A percentile compares a stretch with the other conserved stretches of the same genome.
These are phyloP conservation scores for Leistus spinibarbis DNA, from an alignment of 2,888 invertebrate genomes.

Conservation along the genomic window DNA sequence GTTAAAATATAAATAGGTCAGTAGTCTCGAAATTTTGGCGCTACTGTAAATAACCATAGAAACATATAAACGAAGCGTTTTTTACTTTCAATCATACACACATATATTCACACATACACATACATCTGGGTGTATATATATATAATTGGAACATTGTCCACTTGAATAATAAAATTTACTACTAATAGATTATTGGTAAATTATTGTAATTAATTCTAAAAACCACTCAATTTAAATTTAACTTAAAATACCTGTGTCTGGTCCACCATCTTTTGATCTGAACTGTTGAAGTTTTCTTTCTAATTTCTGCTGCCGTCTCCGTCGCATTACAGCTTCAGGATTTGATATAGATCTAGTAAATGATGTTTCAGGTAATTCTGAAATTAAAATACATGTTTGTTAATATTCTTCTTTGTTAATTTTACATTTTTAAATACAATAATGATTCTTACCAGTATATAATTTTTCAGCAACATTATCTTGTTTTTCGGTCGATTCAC, in stretches of 20 bases:
- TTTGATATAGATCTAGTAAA: conserved; percentile 99
- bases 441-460: conserved; percentile 70
- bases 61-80: too few species aligned
- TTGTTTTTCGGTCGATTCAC: conserved; percentile 71
- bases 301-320: conserved; percentile 93
- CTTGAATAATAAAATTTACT: too few species aligned
- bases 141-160: too few species aligned
- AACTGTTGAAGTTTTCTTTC: conserved; percentile 96
- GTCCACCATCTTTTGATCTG: conserved; percentile 92
- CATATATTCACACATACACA: too few species aligned
- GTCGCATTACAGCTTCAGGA: conserved; percentile 99
- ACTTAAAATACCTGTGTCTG: conserved; percentile 73
- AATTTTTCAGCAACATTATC: conserved; percentile 87
- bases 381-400: conserved; percentile 45
- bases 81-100: too few species aligned
- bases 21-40: too few species aligned
- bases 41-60: too few species aligned
- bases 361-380: conserved; percentile 95
- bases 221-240: not conserved
- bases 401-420: conserved; percentile 10
- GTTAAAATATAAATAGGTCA: too few species aligned
- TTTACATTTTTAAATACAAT: not conserved
- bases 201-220: not conserved
- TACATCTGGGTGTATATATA: too few species aligned
- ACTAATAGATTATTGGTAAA: too few species aligned